phyloP scores from a whole-genome alignment of 2,113 vertebrate genomes.

The Sebastes fasciatus region DNA sequence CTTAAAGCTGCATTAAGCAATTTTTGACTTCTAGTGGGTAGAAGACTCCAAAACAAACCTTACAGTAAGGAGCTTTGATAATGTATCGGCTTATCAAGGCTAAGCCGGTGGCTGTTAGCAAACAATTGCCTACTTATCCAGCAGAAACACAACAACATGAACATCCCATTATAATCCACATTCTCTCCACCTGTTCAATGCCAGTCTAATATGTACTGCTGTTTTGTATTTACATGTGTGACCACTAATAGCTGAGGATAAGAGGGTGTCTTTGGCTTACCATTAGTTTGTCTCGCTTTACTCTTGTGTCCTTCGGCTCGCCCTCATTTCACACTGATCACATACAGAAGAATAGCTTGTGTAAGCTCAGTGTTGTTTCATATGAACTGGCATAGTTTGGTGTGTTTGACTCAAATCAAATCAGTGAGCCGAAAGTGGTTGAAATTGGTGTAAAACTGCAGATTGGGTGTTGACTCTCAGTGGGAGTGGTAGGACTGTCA shows the following conservation, averaged over 20 bases:
- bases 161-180: not conserved
- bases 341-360: not conserved
- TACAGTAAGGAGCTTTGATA: conserved; percentile 12
- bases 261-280: not conserved
- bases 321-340: not conserved
- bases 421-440: not conserved
- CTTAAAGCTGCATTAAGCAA: conserved; percentile 44
- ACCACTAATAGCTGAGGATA: not conserved
- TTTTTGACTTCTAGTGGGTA: conserved; percentile 4
- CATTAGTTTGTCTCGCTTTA: not conserved
- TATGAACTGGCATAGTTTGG: conserved; percentile 5
- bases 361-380: conserved; percentile 6
- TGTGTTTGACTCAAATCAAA: conserved; percentile 8
- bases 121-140: conserved; percentile 29
- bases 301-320: accelerated
- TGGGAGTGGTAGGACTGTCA: not conserved
- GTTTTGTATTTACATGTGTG: not conserved
- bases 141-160: conserved; percentile 17
- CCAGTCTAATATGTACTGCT: conserved; percentile 12
- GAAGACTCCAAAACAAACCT: conserved; percentile 10
- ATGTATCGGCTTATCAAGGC: conserved; percentile 7
- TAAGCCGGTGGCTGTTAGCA: conserved; percentile 23
- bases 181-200: not conserved
- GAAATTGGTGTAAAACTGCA: not conserved
- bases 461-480: not conserved